Evolutionary conservation across 2,888 invertebrate genomes (phyloP), one percentile per base, ranked within the genome.

Genomic region (Matsumyia berberina): DNA sequence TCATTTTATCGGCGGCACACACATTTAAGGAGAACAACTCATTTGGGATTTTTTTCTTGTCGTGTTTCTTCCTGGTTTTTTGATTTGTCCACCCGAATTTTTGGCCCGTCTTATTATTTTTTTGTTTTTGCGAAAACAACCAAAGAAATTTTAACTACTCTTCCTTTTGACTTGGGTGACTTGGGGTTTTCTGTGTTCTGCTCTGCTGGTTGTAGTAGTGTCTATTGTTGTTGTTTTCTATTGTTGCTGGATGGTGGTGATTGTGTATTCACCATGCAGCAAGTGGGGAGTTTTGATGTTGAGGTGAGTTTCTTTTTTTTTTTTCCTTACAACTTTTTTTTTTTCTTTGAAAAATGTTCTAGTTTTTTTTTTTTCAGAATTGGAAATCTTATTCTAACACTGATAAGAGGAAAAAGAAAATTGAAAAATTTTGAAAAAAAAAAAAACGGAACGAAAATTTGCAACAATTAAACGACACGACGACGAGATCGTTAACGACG

Each of bases 1-100:
- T 85, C 85, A 85, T 85, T 79, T 80, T 85, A 79, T 85, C 79
- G 80, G 74, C 46, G 39, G 37, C 51, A 37, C 62, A 64, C 58
- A 57, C 58, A 80, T 76, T 85, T 80, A 85, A 44, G 74, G 58
- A 58, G 64, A 60, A 76, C 76, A 60, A 76, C 76, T 76, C 85
- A 85, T 85, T 79, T 80, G 85, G 74, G 74, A 64, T 53, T 37
- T 44, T 19, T 24, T 58, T 33, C 42, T 24, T 66, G 4, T 39
- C 24, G 24, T 44, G 51, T 66, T 66, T 39, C 31, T 51, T 51
- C 57, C 55, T 55, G 24, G 31, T 60, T 80, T 73, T 24, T n/a
- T n/a, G n/a, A 24, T 44, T 66, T 53, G 37, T 62, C n/a, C 57
- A 58, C 62, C 74, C 74, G 69, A 57, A 64, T 80, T 67, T 49